Percentiles rank a stretch among this genome's conserved stretches.
Evolutionary conservation across 1,140 invertebrate genomes (phyloP).

Genomic region (Trichogramma pretiosum): DNA sequence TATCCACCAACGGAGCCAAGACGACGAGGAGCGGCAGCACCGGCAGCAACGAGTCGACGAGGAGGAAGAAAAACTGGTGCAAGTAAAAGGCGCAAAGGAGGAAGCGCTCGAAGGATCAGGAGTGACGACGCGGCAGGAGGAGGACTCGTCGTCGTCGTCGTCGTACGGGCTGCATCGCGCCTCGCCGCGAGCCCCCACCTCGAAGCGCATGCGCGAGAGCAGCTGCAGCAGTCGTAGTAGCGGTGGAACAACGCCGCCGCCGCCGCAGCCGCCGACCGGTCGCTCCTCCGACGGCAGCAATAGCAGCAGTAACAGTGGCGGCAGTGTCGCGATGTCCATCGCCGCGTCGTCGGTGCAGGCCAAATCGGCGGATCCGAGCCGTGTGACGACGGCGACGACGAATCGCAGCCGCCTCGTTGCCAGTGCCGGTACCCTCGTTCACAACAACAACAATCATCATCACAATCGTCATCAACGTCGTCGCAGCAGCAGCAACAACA

Average conservation of each 20-base stretch:
- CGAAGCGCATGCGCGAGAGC: background rate
- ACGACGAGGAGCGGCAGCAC: slow-evolving; percentile 1
- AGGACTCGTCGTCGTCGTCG: slow-evolving; percentile 26
- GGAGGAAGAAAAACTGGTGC: no score
- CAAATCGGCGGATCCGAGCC: slow-evolving; percentile 13
- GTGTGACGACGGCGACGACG: slow-evolving; percentile 7
- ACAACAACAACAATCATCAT: background rate
- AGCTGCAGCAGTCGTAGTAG: slow-evolving; percentile 16
- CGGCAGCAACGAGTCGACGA: slow-evolving; percentile 9
- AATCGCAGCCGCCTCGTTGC: slow-evolving; percentile 14
- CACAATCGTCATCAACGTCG: slow-evolving; percentile 7
- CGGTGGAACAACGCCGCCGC: slow-evolving; percentile 10
- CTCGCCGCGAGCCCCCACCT: slow-evolving; percentile 19
- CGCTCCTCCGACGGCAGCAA: background rate
- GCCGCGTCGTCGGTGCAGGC: slow-evolving; percentile 29
- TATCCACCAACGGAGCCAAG: slow-evolving; percentile 4
- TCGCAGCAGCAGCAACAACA: background rate
- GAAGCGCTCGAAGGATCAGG: no score
- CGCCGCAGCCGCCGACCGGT: background rate
- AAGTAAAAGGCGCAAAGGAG: no score
- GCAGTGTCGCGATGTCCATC: slow-evolving; percentile 44
- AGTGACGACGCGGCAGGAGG: no score
- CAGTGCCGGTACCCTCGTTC: slow-evolving; percentile 10
- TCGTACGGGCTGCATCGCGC: slow-evolving; percentile 36
- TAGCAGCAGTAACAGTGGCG: slow-evolving; percentile 15